Evolutionary conservation across 2,888 invertebrate species (phyloP).

Genomic region (Scrobipalpa atriplicella): DNA sequence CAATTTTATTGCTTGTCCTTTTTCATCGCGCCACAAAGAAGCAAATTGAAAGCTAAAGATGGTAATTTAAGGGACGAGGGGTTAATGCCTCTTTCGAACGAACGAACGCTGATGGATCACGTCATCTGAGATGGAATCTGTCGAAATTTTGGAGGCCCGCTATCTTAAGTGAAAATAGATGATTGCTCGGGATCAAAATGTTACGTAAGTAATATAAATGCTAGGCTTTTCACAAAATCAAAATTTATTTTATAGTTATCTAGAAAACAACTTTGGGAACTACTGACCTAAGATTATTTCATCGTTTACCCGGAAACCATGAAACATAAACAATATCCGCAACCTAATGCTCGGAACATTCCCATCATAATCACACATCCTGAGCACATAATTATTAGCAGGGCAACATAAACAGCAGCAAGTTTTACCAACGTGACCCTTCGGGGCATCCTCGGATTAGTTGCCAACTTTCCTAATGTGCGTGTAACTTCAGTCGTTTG

Average conservation of each 20-base stretch:
- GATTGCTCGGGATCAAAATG: conserved; percentile 17
- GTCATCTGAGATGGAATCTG: conserved; percentile 66
- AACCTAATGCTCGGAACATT: neutral
- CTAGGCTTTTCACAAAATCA: neutral
- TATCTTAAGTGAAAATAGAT: conserved; percentile 37
- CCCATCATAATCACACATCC: conserved; percentile 31
- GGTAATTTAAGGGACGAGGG: conserved; percentile 78
- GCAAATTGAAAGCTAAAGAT: conserved; percentile 80
- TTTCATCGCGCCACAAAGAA: conserved; percentile 67
- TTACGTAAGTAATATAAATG: neutral
- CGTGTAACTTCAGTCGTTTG: conserved; percentile 40
- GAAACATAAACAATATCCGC: neutral
- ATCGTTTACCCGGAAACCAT: neutral
- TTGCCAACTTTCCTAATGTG: conserved; percentile 36
- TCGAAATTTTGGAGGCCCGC: conserved; percentile 47
- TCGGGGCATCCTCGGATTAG: conserved; percentile 36
- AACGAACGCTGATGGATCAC: conserved; percentile 74
- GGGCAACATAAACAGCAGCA: conserved; percentile 26
- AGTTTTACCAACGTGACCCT: conserved; percentile 35
- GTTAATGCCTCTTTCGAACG: conserved; percentile 70
- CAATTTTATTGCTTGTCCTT: conserved; percentile 62
- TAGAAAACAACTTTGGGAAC: too few relatives aligned
- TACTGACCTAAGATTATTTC: neutral
- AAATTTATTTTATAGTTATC: neutral
- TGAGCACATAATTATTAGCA: conserved; percentile 28